Evolutionary conservation across 1,140 invertebrate species (phyloP), one percentile per base, ranked within the genome.

Genomic region (Aphis craccivora): DNA sequence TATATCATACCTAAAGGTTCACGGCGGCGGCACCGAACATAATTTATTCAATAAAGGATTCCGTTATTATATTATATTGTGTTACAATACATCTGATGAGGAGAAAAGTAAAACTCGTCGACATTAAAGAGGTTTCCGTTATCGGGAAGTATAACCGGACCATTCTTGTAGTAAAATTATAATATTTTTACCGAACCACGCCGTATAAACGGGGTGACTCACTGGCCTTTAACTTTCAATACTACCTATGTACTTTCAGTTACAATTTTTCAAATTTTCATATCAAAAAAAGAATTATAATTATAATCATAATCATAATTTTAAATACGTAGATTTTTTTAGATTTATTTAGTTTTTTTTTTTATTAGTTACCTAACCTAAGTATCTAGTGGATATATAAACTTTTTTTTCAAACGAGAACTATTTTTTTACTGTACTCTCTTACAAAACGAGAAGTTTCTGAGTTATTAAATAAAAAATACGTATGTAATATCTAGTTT

Each of bases 21-120:
- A 2, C 14, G 14, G 30, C 30, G 30, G 14, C 60, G 30, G 60
- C 60, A 76, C 30, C 60, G 60, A 76, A 35, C 14, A 76, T 76
- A 76, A 76, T 76, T 76, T 76, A 76, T 76, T 76, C 60, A 76
- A 76, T 76, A 76, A 76, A 76, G 60, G 60, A 76, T 76, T 76
- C 60, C 60, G 60, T 76, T 76, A 67, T 67, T 30, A 67, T 30
- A 60, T 67, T 30, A 14, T 76, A 76, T 76, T 76, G 60, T 76
- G 60, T 76, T 76, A 5, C n/a, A 76, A 76, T 76, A n/a, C 60
- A 76, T 76, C 30, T 18, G 30, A n/a, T 67, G 30, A 4, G 14
- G 1, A 76, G 14, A n/a, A 76, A 76, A 76, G 60, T n/a, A 35
- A 76, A n/a, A n/a, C 30, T 67, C 60, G 30, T 76, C 14, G 60